Conservation (phyloP, 2,888 invertebrate genomes). For the Catocala nupta region DNA sequence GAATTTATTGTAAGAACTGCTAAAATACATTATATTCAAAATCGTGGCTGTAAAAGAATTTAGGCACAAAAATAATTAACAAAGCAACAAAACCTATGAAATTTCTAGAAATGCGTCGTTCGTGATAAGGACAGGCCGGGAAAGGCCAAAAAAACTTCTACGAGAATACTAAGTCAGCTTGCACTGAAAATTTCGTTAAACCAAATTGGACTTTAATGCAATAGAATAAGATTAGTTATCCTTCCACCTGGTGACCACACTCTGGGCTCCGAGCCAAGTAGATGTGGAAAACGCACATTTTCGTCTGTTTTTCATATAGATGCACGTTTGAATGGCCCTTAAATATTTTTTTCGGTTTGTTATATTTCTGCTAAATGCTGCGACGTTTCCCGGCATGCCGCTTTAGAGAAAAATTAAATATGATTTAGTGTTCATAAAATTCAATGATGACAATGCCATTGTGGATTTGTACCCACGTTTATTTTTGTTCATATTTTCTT, state of each 20-base stretch:
- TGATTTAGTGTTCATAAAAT: conserved; percentile 20
- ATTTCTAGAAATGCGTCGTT: conserved; percentile 49
- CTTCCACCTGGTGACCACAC: conserved; percentile 11
- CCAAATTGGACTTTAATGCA: conserved; percentile 32
- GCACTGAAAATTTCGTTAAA: conserved; percentile 11
- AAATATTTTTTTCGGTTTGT: conserved; percentile 38
- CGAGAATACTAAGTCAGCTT: conserved; percentile 31
- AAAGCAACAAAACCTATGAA: conserved; percentile 42
- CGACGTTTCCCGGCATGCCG: conserved; percentile 11
- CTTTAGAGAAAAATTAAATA: conserved; percentile 19
- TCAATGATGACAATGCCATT: conserved; percentile 2
- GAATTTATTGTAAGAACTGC: no score
- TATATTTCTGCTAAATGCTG: conserved; percentile 28
- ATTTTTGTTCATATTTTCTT: conserved; percentile 3
- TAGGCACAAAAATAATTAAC: conserved; percentile 32
- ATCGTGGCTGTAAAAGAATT: background rate
- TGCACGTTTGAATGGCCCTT: conserved; percentile 65
- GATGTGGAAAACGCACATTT: conserved; percentile 70
- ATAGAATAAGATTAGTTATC: conserved; percentile 25
- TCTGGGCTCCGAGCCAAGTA: conserved; percentile 68
- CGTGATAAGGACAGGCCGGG: conserved; percentile 56
- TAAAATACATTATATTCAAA: background rate
- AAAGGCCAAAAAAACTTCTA: conserved; percentile 52
- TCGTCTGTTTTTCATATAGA: conserved; percentile 68
- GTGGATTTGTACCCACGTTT: conserved; percentile 5